Evolutionary conservation across 2,888 invertebrate genomes (phyloP).

Genomic region (Priocnemis perturbator): DNA sequence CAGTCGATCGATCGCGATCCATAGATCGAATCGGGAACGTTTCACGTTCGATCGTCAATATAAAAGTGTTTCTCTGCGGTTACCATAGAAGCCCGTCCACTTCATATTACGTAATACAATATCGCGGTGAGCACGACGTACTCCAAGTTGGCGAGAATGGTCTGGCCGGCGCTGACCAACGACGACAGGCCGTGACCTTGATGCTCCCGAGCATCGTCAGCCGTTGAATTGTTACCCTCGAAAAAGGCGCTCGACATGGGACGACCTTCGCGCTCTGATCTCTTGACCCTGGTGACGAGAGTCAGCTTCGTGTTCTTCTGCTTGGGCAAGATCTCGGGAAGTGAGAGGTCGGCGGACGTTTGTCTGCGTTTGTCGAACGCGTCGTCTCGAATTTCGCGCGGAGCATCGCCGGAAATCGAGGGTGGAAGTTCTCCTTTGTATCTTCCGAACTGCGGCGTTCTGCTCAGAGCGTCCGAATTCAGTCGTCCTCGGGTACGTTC

Average conservation of each 20-base stretch:
- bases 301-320: conserved; percentile 49
- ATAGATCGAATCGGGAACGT: background rate
- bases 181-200: conserved; percentile 33
- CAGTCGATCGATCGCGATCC: conserved; percentile 11
- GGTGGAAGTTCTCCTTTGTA: conserved; percentile 86
- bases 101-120: conserved; percentile 65
- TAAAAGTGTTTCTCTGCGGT: background rate
- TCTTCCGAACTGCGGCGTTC: conserved; percentile 85
- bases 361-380: conserved; percentile 23
- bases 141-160: conserved; percentile 62
- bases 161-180: conserved; percentile 60
- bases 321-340: conserved; percentile 9
- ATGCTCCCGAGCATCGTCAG: conserved; percentile 29
- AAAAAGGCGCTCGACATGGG: conserved; percentile 31
- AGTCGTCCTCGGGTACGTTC: conserved; percentile 65
- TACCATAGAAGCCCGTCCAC: background rate
- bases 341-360: conserved; percentile 13
- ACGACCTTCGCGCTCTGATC: conserved; percentile 51
- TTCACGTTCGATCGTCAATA: conserved; percentile 2
- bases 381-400: conserved; percentile 67
- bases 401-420: conserved; percentile 73
- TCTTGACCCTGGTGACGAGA: conserved; percentile 52
- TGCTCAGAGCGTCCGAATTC: conserved; percentile 80
- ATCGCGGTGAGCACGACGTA: conserved; percentile 63
- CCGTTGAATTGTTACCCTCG: background rate